Conservation (phyloP, 2,113 vertebrate genomes). For the Glaucidium brasilianum region DNA sequence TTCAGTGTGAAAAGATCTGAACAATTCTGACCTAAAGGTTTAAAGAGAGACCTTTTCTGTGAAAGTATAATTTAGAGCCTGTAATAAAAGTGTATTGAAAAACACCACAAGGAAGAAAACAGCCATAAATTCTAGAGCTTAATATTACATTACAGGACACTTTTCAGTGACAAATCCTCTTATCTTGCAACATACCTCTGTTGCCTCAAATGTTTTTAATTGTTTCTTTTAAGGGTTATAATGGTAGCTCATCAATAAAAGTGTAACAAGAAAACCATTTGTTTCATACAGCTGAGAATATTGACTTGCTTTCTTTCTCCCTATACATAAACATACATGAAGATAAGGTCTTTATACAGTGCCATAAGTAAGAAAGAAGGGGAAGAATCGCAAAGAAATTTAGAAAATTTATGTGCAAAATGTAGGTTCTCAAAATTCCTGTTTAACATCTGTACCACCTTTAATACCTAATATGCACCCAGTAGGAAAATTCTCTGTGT, state of each 20-base stretch:
- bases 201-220: conserved; percentile 8
- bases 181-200: not conserved
- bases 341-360: not conserved
- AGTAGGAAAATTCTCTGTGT: fast-evolving
- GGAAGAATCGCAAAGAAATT: not conserved
- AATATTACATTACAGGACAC: conserved; percentile 57
- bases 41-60: conserved; percentile 72
- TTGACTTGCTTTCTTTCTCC: not conserved
- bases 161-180: not conserved
- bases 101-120: conserved; percentile 69
- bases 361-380: not conserved
- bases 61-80: conserved; percentile 72
- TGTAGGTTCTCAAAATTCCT: not conserved
- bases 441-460: not conserved
- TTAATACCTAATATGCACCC: not conserved
- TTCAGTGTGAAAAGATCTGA: conserved; percentile 78
- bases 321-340: not conserved
- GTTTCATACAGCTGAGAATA: not conserved
- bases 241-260: not conserved
- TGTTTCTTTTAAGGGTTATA: not conserved
- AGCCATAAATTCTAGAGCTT: conserved; percentile 59
- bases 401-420: not conserved
- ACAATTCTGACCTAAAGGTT: conserved; percentile 77
- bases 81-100: conserved; percentile 71
- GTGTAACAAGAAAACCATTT: not conserved